A percentile compares a stretch with the other conserved stretches of the same genome.
These are phyloP conservation scores for Vanessa cardui DNA, from an alignment of 2,888 invertebrate genomes.

Conservation along the genomic window DNA sequence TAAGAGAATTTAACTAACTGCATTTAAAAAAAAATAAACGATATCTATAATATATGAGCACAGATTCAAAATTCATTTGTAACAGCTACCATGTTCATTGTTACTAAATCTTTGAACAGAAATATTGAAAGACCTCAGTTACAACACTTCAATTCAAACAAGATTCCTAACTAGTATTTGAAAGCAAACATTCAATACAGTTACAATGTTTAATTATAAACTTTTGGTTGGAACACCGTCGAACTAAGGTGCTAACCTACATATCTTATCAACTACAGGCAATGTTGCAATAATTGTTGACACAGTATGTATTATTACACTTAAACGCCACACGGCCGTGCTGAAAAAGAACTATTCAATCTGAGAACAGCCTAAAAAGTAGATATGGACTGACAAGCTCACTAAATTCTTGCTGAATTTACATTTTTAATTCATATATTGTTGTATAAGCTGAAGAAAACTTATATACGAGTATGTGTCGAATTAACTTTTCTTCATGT, in stretches of 20 bases:
- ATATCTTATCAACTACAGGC: conserved; percentile 52
- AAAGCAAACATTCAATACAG: conserved; percentile 26
- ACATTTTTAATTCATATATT: too few species aligned
- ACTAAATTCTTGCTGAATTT: too few species aligned
- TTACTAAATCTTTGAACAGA: conserved; percentile 13
- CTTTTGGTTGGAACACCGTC: conserved; percentile 25
- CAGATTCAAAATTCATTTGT: neutral
- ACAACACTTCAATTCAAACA: conserved; percentile 28
- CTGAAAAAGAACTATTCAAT: neutral
- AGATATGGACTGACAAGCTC: too few species aligned
- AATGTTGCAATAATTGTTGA: conserved; percentile 56
- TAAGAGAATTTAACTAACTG: too few species aligned
- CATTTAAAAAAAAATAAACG: too few species aligned
- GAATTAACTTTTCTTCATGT: too few species aligned
- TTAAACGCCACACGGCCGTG: neutral
- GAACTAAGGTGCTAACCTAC: conserved; percentile 50
- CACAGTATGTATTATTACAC: conserved; percentile 33
- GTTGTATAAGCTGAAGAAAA: too few species aligned
- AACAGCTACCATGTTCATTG: neutral
- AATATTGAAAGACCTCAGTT: conserved; percentile 26
- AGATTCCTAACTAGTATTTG: conserved; percentile 31
- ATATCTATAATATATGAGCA: too few species aligned
- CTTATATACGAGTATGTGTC: too few species aligned
- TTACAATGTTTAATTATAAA: conserved; percentile 32
- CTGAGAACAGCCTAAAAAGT: too few species aligned